Base-by-base conservation (phyloP, 2,113 vertebrate genomes). In the Pangasianodon hypophthalmus region DNA sequence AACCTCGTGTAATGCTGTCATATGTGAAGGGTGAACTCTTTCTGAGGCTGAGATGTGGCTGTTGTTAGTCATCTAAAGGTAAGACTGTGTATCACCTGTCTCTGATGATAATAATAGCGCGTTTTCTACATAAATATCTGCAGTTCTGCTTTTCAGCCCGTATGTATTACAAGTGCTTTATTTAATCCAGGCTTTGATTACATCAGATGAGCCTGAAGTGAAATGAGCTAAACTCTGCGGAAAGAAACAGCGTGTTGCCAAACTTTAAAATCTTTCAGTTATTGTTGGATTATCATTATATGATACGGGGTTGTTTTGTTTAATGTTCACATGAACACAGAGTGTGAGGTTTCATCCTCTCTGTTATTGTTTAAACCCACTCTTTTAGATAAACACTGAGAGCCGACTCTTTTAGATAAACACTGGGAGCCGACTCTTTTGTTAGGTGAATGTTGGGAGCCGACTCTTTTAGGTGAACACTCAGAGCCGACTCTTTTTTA, bases 51-150 rank as follows among this genome's bases (percentile, higher is more conserved):
- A 6, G 3, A 32, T 24, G 81, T 21, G n/a, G 9, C n/a, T 82
- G 16, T 83, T 56, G 3, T 82, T 56, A 7, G n/a, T 84, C 37
- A 26, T 41, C 16, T 62, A 84, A 84, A 84, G 82, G 82, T 84
- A 62, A 46, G 82, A 4, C 21, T 1, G 7, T 10, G 32, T 54
- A n/a, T 52, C 44, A 18, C 2, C 32, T 56, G 52, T 26, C 10
- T 46, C 29, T 26, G 2, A 26, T 58, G 5, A 41, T 58, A 41
- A 24, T 44, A 84, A 60, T 0, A 11, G 18, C 1, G 0, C 21
- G 19, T 62, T 44, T 11, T 44, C 46, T 84, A 46, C 1, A 62
- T 3, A 44, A 7, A 26, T 26, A 84, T 60, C 21, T 2, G 32
- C 37, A 14, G 56, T 26, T 83, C 80, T 41, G 37, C 24, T 54